Conservation (phyloP, 2,888 invertebrate species). For the Euclidia mi region DNA sequence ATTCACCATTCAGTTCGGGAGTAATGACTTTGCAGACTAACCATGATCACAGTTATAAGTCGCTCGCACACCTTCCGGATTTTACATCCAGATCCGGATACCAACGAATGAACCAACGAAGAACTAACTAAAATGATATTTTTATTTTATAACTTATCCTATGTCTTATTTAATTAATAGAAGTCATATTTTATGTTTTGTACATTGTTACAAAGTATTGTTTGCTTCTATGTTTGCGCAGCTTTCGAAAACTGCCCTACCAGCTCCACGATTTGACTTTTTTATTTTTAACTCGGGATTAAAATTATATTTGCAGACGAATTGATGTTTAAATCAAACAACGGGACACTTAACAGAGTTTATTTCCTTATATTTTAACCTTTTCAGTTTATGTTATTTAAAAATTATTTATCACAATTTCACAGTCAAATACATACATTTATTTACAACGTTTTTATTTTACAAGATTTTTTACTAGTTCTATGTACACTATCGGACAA, state of each 20-base stretch:
- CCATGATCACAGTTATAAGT: too few relatives aligned
- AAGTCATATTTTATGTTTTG: too few relatives aligned
- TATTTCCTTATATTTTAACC: slow-evolving; percentile 61
- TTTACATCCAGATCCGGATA: too few relatives aligned
- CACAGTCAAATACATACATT: slow-evolving; percentile 77
- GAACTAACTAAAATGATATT: too few relatives aligned
- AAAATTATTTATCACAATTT: slow-evolving; percentile 84
- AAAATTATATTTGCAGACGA: slow-evolving; percentile 18
- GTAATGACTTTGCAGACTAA: too few relatives aligned
- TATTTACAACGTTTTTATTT: slow-evolving; percentile 70
- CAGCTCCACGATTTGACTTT: slow-evolving; percentile 18
- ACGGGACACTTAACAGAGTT: slow-evolving; percentile 55
- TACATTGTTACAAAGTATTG: slow-evolving; percentile 29
- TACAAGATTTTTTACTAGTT: slow-evolving; percentile 40
- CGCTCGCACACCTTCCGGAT: too few relatives aligned
- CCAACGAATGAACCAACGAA: too few relatives aligned
- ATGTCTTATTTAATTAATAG: too few relatives aligned
- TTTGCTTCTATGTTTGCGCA: slow-evolving; percentile 35
- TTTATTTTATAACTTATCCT: too few relatives aligned
- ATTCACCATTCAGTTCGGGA: too few relatives aligned
- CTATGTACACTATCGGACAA: slow-evolving; percentile 36
- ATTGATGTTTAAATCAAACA: slow-evolving; percentile 45
- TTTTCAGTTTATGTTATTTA: slow-evolving; percentile 67
- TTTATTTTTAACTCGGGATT: slow-evolving; percentile 15
- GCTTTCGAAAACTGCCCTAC: slow-evolving; percentile 22